phyloP scores from a whole-genome alignment of 1,140 invertebrate species.

The Heterodera schachtii region DNA sequence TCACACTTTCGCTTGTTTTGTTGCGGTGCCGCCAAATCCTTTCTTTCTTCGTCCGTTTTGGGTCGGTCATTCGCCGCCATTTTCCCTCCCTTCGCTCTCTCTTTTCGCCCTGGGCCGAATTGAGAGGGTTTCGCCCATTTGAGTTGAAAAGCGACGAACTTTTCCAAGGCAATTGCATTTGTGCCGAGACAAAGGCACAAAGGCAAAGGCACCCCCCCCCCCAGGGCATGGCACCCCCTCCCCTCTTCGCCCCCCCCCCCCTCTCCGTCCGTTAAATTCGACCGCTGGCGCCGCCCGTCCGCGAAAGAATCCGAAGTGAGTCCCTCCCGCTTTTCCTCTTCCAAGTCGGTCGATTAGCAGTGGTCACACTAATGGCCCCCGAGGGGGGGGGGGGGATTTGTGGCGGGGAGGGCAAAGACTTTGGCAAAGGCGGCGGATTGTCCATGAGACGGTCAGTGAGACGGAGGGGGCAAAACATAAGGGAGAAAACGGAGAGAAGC shows the following conservation, averaged over 20 bases:
- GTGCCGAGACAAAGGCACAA: not conserved
- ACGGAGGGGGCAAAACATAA: not conserved
- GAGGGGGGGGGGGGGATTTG: not conserved
- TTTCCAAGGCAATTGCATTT: not conserved
- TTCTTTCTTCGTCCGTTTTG: not conserved
- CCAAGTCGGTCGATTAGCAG: not conserved
- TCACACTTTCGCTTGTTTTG: not conserved
- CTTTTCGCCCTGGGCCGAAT: not conserved
- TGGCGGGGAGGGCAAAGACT: not conserved
- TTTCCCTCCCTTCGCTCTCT: not conserved
- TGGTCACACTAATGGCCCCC: not conserved
- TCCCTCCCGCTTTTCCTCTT: not conserved
- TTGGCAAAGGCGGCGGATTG: not conserved
- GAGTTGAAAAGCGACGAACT: not conserved
- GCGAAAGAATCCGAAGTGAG: not conserved
- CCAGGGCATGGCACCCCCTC: too few relatives aligned
- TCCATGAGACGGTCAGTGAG: not conserved
- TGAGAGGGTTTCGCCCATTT: conserved; percentile 2
- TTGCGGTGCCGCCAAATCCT: not conserved
- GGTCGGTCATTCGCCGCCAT: not conserved
- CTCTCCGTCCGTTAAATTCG: not conserved
- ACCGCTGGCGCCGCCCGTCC: not conserved
- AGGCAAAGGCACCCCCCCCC: too few relatives aligned
- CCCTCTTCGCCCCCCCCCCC: too few relatives aligned
- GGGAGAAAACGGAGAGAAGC: not conserved